Percentiles rank a stretch among this genome's conserved stretches.
Conservation (phyloP, 2,113 vertebrate species). For the Bos indicus region DNA sequence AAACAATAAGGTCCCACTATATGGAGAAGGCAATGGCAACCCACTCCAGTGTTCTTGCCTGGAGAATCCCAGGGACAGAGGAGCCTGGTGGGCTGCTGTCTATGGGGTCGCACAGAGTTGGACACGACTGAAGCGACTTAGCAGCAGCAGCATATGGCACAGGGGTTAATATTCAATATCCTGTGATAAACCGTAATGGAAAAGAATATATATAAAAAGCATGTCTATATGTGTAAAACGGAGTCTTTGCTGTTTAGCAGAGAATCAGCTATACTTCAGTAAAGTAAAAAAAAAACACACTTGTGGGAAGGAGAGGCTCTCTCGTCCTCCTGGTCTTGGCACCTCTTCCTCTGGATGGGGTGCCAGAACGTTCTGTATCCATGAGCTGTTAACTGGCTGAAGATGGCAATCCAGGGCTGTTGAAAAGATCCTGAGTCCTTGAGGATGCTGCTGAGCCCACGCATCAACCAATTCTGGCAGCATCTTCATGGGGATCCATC, state of each 20-base stretch:
- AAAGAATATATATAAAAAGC: neutral
- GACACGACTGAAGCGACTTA: too few relatives aligned
- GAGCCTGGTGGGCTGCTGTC: too few relatives aligned
- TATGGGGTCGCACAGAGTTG: too few relatives aligned
- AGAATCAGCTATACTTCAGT: neutral
- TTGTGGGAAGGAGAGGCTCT: too few relatives aligned
- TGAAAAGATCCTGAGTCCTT: neutral
- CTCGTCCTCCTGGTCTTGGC: neutral
- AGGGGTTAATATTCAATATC: neutral
- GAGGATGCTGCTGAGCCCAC: neutral
- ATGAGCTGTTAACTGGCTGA: neutral
- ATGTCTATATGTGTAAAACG: neutral
- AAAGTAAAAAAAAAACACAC: neutral
- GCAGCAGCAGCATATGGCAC: neutral
- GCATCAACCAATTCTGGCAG: neutral
- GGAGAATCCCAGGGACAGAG: too few relatives aligned
- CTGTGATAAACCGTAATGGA: neutral
- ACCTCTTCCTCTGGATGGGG: neutral
- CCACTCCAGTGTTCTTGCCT: too few relatives aligned
- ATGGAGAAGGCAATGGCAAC: too few relatives aligned
- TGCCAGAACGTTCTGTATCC: neutral
- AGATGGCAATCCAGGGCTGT: neutral
- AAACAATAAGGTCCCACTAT: neutral
- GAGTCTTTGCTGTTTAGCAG: neutral
- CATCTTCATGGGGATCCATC: neutral